phyloP scores from a whole-genome alignment of 2,797 vertebrate genomes.

The Coregonus suidteri region DNA sequence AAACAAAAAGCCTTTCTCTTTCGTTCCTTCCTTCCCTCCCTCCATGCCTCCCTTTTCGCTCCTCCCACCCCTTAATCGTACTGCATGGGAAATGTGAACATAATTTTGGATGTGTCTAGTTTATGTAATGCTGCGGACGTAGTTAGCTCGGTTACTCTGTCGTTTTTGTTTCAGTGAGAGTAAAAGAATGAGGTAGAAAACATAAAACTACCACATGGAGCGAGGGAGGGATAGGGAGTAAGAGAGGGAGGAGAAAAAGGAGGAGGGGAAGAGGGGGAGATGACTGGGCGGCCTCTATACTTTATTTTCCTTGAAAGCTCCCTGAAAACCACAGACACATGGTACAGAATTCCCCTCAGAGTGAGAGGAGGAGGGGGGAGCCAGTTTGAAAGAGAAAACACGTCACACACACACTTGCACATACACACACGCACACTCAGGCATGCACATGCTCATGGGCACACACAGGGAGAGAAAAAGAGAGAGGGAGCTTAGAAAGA shows the following conservation, averaged over 20 bases:
- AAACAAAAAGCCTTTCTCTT: conserved; percentile 73
- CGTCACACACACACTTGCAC: neutral
- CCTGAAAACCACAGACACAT: conserved; percentile 74
- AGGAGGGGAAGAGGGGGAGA: conserved; percentile 12
- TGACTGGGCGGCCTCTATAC: conserved; percentile 64
- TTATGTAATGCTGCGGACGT: conserved; percentile 32
- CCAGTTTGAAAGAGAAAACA: conserved; percentile 34
- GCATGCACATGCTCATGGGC: neutral
- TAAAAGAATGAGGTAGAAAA: conserved; percentile 40
- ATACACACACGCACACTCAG: neutral
- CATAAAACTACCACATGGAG: conserved; percentile 56
- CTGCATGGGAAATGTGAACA: conserved; percentile 45
- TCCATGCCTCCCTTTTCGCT: conserved; percentile 36
- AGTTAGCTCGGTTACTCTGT: conserved; percentile 44
- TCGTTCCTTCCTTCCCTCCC: conserved; percentile 15
- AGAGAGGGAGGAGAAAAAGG: no score
- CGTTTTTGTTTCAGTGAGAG: conserved; percentile 10
- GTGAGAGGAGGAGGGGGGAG: conserved; percentile 36
- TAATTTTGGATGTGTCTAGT: conserved; percentile 39
- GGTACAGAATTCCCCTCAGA: conserved; percentile 75
- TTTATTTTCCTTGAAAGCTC: conserved; percentile 77
- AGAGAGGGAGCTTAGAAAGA: conserved; percentile 48
- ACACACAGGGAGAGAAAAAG: neutral
- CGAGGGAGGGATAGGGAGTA: conserved; percentile 7
- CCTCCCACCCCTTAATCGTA: conserved; percentile 19